Conservation (phyloP, 2,888 invertebrate genomes). For the Dynastes grantii region DNA sequence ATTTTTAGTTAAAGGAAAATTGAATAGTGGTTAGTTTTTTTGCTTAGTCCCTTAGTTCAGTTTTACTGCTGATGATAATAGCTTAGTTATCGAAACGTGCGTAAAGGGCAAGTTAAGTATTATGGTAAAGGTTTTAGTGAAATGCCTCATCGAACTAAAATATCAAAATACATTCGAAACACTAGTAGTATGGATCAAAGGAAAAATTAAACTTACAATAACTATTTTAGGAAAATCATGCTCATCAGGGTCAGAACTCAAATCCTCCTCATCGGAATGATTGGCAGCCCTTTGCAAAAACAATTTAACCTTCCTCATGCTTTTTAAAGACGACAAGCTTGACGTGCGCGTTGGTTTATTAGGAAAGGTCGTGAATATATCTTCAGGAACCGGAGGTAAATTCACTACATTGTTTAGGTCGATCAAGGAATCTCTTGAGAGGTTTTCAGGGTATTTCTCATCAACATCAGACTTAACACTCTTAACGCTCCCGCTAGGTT, state of each 20-base stretch:
- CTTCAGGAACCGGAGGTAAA: constrained; percentile 71
- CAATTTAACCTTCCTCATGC: constrained; percentile 70
- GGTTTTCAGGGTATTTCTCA: constrained; percentile 71
- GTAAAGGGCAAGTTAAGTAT: too few species aligned
- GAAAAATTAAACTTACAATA: constrained; percentile 40
- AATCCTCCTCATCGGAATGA: constrained; percentile 68
- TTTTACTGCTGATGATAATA: too few species aligned
- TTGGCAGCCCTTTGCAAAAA: constrained; percentile 69
- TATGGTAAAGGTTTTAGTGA: too few species aligned
- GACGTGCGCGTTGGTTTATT: constrained; percentile 68
- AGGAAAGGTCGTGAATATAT: constrained; percentile 69
- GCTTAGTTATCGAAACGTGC: too few species aligned
- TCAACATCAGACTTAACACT: constrained; percentile 69
- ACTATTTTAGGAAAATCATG: constrained; percentile 59
- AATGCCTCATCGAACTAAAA: too few species aligned
- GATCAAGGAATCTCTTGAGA: constrained; percentile 70
- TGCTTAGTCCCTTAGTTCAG: too few species aligned
- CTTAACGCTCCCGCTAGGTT: constrained; percentile 59
- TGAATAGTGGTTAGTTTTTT: too few species aligned
- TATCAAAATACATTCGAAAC: too few species aligned
- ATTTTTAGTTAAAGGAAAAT: too few species aligned
- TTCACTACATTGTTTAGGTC: constrained; percentile 69
- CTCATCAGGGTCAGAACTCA: constrained; percentile 68
- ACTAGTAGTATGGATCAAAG: too few species aligned
- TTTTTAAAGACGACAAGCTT: constrained; percentile 70